Evolutionary conservation across 1,140 invertebrate genomes (phyloP).

Genomic region (Bombus terrestris): DNA sequence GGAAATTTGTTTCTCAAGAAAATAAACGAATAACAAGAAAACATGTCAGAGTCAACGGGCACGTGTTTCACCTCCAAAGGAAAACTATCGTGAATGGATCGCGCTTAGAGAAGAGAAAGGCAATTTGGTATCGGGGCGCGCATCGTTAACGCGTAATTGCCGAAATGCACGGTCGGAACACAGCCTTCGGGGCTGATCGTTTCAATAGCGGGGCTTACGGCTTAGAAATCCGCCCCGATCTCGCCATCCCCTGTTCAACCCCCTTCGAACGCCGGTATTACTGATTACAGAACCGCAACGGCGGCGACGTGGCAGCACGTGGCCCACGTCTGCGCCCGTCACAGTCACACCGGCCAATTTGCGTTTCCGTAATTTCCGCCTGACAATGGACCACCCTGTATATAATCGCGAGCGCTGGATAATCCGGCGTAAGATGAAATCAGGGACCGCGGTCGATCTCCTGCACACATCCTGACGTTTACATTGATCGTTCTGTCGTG

Average conservation of each 20-base stretch:
- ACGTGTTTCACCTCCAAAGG: background rate
- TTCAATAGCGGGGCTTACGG: slow-evolving; percentile 67
- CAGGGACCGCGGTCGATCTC: slow-evolving; percentile 39
- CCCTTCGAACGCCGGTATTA: slow-evolving; percentile 74
- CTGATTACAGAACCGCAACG: slow-evolving; percentile 81
- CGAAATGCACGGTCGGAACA: slow-evolving; percentile 45
- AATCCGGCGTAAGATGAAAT: slow-evolving; percentile 59
- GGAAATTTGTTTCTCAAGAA: background rate
- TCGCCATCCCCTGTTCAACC: slow-evolving; percentile 70
- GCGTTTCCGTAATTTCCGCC: slow-evolving; percentile 80
- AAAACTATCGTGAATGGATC: slow-evolving; percentile 4
- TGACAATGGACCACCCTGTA: slow-evolving; percentile 74
- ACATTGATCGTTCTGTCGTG: background rate
- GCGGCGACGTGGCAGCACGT: slow-evolving; percentile 74
- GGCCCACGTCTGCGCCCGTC: slow-evolving; percentile 79
- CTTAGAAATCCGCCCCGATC: slow-evolving; percentile 67
- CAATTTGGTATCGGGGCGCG: slow-evolving; percentile 31
- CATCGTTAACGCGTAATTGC: slow-evolving; percentile 61
- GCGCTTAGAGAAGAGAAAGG: slow-evolving; percentile 2
- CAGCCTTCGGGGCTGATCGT: slow-evolving; percentile 61
- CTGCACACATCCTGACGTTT: slow-evolving; percentile 4
- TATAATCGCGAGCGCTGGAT: slow-evolving; percentile 42
- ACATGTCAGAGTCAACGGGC: background rate
- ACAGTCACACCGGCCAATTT: slow-evolving; percentile 82
- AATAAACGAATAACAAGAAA: background rate